These are phyloP conservation scores for Misgurnus anguillicaudatus DNA, from an alignment of 2,113 vertebrate species.

Conservation along the genomic window DNA sequence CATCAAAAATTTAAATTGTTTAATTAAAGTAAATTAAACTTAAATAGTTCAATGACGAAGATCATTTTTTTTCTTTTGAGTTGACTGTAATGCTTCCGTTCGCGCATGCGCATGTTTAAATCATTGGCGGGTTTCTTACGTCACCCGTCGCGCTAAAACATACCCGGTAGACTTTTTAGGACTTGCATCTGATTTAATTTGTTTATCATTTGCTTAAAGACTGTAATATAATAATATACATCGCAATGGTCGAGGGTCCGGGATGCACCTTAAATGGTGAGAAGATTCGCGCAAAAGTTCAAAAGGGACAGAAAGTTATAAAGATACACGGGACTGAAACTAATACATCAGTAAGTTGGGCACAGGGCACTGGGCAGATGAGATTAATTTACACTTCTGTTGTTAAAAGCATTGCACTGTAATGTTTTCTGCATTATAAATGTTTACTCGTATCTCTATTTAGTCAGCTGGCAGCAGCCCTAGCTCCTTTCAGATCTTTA, in stretches of 20 bases:
- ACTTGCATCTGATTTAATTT: neutral
- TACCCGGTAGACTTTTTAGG: too few species aligned
- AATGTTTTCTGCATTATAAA: neutral
- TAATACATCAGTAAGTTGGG: conserved; percentile 43
- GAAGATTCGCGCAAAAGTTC: conserved; percentile 76
- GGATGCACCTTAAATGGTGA: conserved; percentile 83
- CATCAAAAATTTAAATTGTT: too few species aligned
- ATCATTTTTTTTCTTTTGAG: too few species aligned
- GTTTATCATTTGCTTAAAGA: neutral
- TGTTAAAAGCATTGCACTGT: neutral
- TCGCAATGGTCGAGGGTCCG: conserved; percentile 88
- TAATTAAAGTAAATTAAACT: too few species aligned
- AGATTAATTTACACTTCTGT: neutral
- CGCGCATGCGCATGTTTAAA: conserved; percentile 61
- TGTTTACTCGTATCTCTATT: neutral
- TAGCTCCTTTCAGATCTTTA: conserved; percentile 59
- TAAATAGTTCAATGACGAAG: too few species aligned
- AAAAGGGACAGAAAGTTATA: conserved; percentile 76
- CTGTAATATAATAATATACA: too few species aligned
- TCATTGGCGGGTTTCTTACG: conserved; percentile 55
- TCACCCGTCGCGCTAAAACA: neutral
- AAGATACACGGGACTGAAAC: conserved; percentile 60
- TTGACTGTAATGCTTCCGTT: neutral
- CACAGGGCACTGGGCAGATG: neutral
- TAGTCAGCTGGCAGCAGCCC: conserved; percentile 48